Percentiles rank a stretch among this genome's conserved stretches.
phyloP scores from a whole-genome alignment of 2,797 vertebrate species.

The Tympanoctomys barrerae region DNA sequence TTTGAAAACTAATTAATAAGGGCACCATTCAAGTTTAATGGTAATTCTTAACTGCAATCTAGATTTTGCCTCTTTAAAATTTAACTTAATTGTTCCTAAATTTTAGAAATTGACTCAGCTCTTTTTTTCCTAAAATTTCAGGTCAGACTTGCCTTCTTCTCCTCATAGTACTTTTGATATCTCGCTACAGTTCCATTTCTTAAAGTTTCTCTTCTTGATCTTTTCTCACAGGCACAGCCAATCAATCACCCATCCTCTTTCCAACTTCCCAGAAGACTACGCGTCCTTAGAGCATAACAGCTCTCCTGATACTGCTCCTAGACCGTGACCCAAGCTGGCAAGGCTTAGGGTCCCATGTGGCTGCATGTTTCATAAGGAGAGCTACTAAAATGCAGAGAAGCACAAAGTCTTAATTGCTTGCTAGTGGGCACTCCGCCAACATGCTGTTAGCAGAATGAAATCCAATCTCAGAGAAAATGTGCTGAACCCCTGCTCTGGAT shows the following conservation, averaged over 20 bases:
- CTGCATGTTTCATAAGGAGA: constrained; percentile 76
- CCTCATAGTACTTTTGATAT: not conserved
- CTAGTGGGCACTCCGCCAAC: constrained; percentile 75
- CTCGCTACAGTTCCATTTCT: not conserved
- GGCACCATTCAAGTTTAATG: not conserved
- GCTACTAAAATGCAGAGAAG: constrained; percentile 82
- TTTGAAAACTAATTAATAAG: constrained; percentile 1
- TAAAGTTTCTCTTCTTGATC: constrained; percentile 20
- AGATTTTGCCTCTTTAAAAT: not conserved
- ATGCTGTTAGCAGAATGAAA: constrained; percentile 83
- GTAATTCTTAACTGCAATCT: not conserved
- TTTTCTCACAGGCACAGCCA: constrained; percentile 50
- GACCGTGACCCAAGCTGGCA: constrained; percentile 76
- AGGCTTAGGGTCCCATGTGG: constrained; percentile 76
- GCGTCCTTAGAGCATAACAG: constrained; percentile 49
- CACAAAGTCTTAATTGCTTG: constrained; percentile 82
- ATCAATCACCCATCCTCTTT: constrained; percentile 67
- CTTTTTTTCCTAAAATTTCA: not conserved
- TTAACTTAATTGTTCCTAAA: not conserved
- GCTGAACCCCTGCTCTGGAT: constrained; percentile 73
- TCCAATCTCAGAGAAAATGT: constrained; percentile 81
- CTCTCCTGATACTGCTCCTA: constrained; percentile 65
- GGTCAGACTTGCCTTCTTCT: constrained; percentile 54
- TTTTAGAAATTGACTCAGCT: not conserved
- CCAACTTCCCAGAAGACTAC: constrained; percentile 70